Base-by-base conservation (phyloP, 2,888 invertebrate species). In the Boloria selene region DNA sequence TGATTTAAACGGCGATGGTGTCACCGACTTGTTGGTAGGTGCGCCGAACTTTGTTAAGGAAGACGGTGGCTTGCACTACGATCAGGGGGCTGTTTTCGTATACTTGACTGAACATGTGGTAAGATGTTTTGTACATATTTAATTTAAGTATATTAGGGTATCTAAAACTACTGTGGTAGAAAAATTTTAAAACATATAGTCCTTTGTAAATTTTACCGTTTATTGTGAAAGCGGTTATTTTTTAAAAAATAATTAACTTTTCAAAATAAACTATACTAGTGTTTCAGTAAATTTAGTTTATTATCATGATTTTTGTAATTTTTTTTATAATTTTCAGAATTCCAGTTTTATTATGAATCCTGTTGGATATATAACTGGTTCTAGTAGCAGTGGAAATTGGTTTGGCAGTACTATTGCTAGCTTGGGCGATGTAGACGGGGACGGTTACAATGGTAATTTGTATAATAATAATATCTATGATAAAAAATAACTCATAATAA, bases 381-480 rank as follows among this genome's bases (percentile, higher is more conserved):
- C 87, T 4, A 79, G 78, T 6, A 74, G 75, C 7, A 84, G 82
- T 60, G 91, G 90, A 22, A 93, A 94, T 0, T 86, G 94, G 68
- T 96, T 96, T 78, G 96, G 96, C 1, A 87, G 93, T 13, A 76
- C 94, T 2, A 87, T 96, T 4, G 90, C 94, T n/a, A 87, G 86
- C 65, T 79, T 95, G 3, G 95, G 95, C 10, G 96, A 96, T 73
- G 75, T 95, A 0, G 94, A 96, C 75, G 92, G 90, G n/a, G 95
- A 96, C 81, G 94, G 94, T 0, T 94, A 79, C 22, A 22, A 22
- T 22, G 22, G 22, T 22, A 22, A 22, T 22, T 3, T 22, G 22
- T 3, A 22, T 3, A 22, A 22, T 22, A 22, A 2, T 22, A 22
- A 22, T 22, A 22, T 22, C 22, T 31, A 31, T 31, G 4, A 31